Conservation (phyloP, 2,888 invertebrate species). For the Lacanobia oleracea region DNA sequence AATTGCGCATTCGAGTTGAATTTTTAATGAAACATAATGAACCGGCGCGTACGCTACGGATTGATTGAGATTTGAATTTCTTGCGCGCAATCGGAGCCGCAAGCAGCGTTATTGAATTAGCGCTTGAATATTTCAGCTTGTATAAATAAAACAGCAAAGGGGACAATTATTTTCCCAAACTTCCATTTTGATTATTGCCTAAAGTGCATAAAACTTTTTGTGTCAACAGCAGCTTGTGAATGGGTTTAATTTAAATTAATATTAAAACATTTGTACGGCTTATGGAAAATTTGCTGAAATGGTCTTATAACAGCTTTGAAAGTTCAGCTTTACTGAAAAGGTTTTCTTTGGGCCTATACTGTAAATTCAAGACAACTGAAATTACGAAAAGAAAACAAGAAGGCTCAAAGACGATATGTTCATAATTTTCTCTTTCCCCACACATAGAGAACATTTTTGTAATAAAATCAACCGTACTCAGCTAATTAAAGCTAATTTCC, state of each 20-base stretch:
- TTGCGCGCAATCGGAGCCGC: constrained; percentile 83
- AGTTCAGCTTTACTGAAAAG: constrained; percentile 11
- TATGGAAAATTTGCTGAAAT: constrained; percentile 36
- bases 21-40: constrained; percentile 88
- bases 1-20: constrained; percentile 86
- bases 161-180: constrained; percentile 67
- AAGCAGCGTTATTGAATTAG: constrained; percentile 83
- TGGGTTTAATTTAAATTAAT: constrained; percentile 56
- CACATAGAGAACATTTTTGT: not conserved
- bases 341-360: not conserved
- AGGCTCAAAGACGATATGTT: not conserved
- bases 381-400: not conserved
- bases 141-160: constrained; percentile 83
- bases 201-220: constrained; percentile 75
- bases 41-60: constrained; percentile 79
- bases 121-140: constrained; percentile 83
- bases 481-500: constrained; percentile 55
- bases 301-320: constrained; percentile 17
- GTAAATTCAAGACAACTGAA: not conserved
- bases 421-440: not conserved
- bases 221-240: constrained; percentile 69
- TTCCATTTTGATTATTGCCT: constrained; percentile 68
- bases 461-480: constrained; percentile 13
- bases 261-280: constrained; percentile 38
- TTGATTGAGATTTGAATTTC: constrained; percentile 89